Evolutionary conservation across 2,797 vertebrate genomes (phyloP).

Genomic region (Phylloscopus collybita): DNA sequence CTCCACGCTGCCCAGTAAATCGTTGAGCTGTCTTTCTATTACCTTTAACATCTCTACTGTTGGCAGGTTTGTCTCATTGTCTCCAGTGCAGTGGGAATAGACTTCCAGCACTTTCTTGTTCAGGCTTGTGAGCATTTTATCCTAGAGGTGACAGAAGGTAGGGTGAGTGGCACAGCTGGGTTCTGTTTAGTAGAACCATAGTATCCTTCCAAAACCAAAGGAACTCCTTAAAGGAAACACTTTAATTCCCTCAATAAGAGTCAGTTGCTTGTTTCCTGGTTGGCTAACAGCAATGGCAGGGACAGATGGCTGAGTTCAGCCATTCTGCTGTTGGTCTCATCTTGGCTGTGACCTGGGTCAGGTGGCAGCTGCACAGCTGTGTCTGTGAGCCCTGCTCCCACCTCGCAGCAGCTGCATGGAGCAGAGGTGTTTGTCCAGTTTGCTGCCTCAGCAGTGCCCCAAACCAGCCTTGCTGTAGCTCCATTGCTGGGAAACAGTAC

Average conservation of each 20-base stretch:
- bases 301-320: background rate
- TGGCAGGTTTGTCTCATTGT: constrained; percentile 79
- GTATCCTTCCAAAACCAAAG: background rate
- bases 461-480: background rate
- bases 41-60: constrained; percentile 85
- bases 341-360: background rate
- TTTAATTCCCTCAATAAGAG: background rate
- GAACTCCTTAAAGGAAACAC: background rate
- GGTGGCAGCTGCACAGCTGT: background rate
- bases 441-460: background rate
- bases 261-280: fast-evolving
- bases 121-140: constrained; percentile 81
- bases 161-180: background rate
- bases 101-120: constrained; percentile 85
- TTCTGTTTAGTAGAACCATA: background rate
- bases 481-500: background rate
- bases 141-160: constrained; percentile 70
- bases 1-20: constrained; percentile 85
- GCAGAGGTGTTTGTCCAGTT: background rate
- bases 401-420: background rate
- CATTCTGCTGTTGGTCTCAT: background rate
- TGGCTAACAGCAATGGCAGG: background rate
- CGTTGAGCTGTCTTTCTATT: constrained; percentile 83
- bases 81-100: constrained; percentile 82
- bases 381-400: background rate